Evolutionary conservation across 2,888 invertebrate species (phyloP).

Genomic region (Silvanus unidentatus): DNA sequence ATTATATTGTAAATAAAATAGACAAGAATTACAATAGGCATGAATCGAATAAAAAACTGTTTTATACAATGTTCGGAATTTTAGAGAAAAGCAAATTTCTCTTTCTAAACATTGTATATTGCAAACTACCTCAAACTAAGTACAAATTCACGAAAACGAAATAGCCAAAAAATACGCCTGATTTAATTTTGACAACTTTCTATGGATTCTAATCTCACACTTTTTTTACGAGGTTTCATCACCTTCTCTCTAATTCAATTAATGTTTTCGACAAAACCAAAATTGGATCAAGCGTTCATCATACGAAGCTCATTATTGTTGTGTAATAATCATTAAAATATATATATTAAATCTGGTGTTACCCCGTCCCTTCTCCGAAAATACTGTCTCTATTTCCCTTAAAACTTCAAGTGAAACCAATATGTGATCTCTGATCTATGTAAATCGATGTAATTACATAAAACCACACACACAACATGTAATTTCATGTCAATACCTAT

Average conservation of each 20-base stretch:
- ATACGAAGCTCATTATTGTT: constrained; percentile 5
- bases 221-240: constrained; percentile 21
- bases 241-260: constrained; percentile 10
- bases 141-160: constrained; percentile 21
- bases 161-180: constrained; percentile 12
- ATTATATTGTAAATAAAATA: constrained; percentile 20
- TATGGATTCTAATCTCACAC: constrained; percentile 28
- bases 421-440: constrained; percentile 36
- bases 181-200: constrained; percentile 24
- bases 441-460: constrained; percentile 33
- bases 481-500: constrained; percentile 47
- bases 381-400: too few species aligned
- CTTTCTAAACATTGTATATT: constrained; percentile 11
- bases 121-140: constrained; percentile 29
- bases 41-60: too few species aligned
- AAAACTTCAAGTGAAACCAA: constrained; percentile 1
- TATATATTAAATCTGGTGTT: constrained; percentile 12
- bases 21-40: constrained; percentile 8
- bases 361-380: constrained; percentile 21
- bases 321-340: too few species aligned
- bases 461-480: constrained; percentile 25
- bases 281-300: constrained; percentile 24
- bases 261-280: constrained; percentile 10
- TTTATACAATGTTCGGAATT: constrained; percentile 20
- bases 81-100: neutral